phyloP scores from a whole-genome alignment of 2,113 vertebrate species.

The Aspidoscelis tigris region DNA sequence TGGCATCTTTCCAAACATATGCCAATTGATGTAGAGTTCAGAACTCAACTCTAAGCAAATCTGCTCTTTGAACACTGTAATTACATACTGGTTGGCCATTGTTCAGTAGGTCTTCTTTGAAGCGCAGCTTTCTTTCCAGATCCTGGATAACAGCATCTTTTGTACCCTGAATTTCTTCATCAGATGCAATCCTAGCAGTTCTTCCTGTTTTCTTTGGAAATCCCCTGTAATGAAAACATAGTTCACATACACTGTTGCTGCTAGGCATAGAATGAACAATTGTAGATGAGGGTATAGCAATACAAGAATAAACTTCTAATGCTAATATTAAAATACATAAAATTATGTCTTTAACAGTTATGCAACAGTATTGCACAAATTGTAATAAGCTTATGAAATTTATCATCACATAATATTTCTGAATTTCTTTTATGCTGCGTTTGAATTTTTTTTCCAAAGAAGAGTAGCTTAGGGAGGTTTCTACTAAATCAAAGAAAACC shows the following conservation, averaged over 20 bases:
- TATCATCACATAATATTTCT: neutral
- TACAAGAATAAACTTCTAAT: neutral
- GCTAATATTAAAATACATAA: neutral
- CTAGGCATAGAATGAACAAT: neutral
- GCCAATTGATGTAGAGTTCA: neutral
- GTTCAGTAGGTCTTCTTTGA: slow-evolving; percentile 95
- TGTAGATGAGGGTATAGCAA: neutral
- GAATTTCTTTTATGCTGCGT: too few relatives aligned
- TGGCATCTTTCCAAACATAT: neutral
- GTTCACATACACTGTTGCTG: neutral
- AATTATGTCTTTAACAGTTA: neutral
- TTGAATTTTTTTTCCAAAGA: too few relatives aligned
- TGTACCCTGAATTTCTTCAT: slow-evolving; percentile 96
- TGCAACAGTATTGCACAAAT: neutral
- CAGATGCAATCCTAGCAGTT: slow-evolving; percentile 86
- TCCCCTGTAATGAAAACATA: slow-evolving; percentile 76
- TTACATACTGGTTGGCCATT: slow-evolving; percentile 88
- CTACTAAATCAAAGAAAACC: neutral
- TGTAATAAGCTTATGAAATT: neutral
- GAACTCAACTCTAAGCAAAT: slow-evolving; percentile 19
- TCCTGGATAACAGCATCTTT: slow-evolving; percentile 99
- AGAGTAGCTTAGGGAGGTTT: too few relatives aligned
- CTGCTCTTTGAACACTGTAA: neutral
- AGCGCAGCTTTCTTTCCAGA: slow-evolving; percentile 95
- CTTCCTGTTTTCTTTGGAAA: slow-evolving; percentile 87